A percentile compares a stretch with the other conserved stretches of the same genome.
phyloP scores from a whole-genome alignment of 2,113 vertebrate species.

The Aldabrachelys gigantea region DNA sequence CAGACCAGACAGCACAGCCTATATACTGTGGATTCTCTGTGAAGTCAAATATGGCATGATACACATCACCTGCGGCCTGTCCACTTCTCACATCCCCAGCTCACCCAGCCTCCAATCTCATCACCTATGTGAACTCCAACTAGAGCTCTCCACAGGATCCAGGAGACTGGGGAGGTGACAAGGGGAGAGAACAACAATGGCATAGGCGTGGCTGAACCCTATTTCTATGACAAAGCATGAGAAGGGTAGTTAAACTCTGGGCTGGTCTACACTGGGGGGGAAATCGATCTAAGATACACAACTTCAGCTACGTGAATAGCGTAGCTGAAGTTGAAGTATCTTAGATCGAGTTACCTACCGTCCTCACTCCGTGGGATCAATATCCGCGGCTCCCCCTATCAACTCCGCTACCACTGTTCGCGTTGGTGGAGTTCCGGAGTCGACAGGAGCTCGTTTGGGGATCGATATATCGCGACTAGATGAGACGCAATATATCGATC shows the following conservation, averaged over 20 bases:
- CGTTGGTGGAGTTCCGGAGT: no score
- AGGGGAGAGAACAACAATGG: background rate
- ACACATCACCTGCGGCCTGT: fast-evolving
- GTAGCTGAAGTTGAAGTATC: no score
- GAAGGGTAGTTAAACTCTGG: background rate
- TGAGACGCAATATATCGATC: no score
- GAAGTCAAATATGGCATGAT: background rate
- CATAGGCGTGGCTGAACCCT: background rate
- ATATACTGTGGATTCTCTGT: background rate
- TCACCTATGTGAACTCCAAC: background rate
- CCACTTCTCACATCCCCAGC: background rate
- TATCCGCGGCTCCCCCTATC: no score
- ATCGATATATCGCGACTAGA: no score
- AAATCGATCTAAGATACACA: no score
- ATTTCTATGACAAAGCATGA: background rate
- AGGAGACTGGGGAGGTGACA: background rate
- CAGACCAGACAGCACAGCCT: background rate
- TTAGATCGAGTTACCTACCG: no score
- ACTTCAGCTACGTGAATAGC: no score
- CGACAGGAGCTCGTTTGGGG: no score
- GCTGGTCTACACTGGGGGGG: no score
- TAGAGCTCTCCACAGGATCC: background rate
- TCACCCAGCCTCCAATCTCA: background rate
- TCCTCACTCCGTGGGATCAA: no score
- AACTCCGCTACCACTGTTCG: no score